Evolutionary conservation across 2,888 invertebrate species (phyloP), one percentile per base, ranked within the genome.

Genomic region (Leptopilina myrica): DNA sequence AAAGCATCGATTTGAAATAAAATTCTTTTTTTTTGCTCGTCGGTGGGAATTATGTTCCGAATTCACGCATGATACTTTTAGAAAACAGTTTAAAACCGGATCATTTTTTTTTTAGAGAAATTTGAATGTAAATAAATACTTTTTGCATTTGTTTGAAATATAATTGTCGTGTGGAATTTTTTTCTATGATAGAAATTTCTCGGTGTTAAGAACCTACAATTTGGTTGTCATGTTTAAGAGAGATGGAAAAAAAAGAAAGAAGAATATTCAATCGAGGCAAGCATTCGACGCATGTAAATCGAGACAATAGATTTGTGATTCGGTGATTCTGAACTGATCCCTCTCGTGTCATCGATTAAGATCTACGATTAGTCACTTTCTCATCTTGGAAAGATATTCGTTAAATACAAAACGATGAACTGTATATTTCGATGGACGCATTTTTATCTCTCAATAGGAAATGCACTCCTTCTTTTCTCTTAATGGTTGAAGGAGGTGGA

Each of bases 331-430:
- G 73, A 56, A 56, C 56, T 53, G 73, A 73, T 33, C 73, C 49
- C 56, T 26, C 49, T 49, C 49, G 53, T 56, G 73, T 73, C 73
- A 73, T 33, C 56, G 73, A 73, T 73, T 56, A 73, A 33, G 56
- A 73, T 73, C 73, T 73, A 73, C 56, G 73, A 73, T 59, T 73
- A 73, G 73, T 56, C 56, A 73, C 33, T 73, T 73, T 73, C 73
- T 59, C 73, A 73, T 73, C 53, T 26, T 33, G 33, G 8, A 49
- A 8, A 43, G 69, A 73, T 73, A 73, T 73, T 33, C 56, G 33
- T n/a, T 73, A n/a, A n/a, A 33, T 33, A 53, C n/a, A n/a, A 49
- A 43, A 49, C n/a, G 53, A 73, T 73, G 56, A 73, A 56, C 73
- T 73, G 73, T 73, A 73, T 73, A 73, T 56, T 56, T 73, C 73